Conservation (phyloP, 1,140 invertebrate species). For the Ladona fulva region DNA sequence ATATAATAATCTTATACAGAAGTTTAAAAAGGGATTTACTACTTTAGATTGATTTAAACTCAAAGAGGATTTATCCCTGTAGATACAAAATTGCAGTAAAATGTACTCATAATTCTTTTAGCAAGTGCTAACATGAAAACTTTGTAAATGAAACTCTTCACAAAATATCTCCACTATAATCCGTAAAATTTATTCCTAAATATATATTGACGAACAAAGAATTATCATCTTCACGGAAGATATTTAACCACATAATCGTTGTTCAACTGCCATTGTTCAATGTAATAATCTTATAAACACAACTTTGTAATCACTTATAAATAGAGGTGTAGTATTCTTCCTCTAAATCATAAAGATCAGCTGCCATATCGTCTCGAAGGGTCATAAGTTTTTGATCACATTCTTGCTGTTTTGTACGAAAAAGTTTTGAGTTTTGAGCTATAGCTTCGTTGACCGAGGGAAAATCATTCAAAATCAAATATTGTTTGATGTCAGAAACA, state of each 20-base stretch:
- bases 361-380: slow-evolving; percentile 86
- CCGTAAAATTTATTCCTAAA: no score
- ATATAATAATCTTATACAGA: no score
- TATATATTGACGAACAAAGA: no score
- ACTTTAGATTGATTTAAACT: no score
- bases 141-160: no score
- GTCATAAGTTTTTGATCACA: slow-evolving; percentile 90
- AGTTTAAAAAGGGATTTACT: no score
- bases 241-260: not conserved
- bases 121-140: no score
- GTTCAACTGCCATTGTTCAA: not conserved
- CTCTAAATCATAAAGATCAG: slow-evolving; percentile 91
- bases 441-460: slow-evolving; percentile 95
- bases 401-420: slow-evolving; percentile 79
- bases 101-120: no score
- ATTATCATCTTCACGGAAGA: not conserved
- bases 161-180: no score
- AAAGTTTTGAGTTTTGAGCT: slow-evolving; percentile 79
- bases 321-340: slow-evolving; percentile 96
- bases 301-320: slow-evolving; percentile 55
- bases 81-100: no score
- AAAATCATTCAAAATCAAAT: slow-evolving; percentile 93
- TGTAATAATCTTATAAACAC: not conserved
- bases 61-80: no score
- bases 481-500: slow-evolving; percentile 93